A percentile compares a stretch with the other conserved stretches of the same genome.
Conservation (phyloP, 2,113 vertebrate genomes). For the Corynorhinus townsendii region DNA sequence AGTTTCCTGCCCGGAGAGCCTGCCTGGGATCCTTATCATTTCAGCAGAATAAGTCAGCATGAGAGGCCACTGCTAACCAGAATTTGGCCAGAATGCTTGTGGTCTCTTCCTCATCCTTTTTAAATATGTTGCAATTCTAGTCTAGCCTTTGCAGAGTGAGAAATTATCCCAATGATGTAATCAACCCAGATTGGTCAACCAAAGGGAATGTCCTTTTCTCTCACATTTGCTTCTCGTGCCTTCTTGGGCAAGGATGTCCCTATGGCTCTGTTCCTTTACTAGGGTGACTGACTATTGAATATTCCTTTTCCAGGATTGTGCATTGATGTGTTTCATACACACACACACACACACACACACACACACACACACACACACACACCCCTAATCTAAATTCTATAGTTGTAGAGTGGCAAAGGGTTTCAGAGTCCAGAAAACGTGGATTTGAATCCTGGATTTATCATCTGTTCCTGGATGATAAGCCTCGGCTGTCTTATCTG, state of each 20-base stretch:
- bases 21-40: conserved; percentile 58
- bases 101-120: conserved; percentile 42
- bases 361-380: background rate
- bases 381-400: background rate
- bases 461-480: background rate
- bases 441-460: background rate
- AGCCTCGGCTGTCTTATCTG: background rate
- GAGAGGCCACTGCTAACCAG: conserved; percentile 10
- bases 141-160: conserved; percentile 26
- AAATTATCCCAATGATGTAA: conserved; percentile 39
- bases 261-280: conserved; percentile 1
- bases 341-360: background rate
- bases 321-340: background rate
- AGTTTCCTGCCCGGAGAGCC: conserved; percentile 34
- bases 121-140: conserved; percentile 54
- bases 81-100: conserved; percentile 54
- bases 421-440: conserved; percentile 17
- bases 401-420: background rate
- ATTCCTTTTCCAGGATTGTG: background rate
- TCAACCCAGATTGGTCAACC: conserved; percentile 50
- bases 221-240: conserved; percentile 16
- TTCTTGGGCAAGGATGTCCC: conserved; percentile 8
- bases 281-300: background rate
- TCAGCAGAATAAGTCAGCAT: conserved; percentile 24
- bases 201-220: conserved; percentile 48